Evolutionary conservation across 2,797 vertebrate species (phyloP).

Genomic region (Melanotaenia parkinsoni): DNA sequence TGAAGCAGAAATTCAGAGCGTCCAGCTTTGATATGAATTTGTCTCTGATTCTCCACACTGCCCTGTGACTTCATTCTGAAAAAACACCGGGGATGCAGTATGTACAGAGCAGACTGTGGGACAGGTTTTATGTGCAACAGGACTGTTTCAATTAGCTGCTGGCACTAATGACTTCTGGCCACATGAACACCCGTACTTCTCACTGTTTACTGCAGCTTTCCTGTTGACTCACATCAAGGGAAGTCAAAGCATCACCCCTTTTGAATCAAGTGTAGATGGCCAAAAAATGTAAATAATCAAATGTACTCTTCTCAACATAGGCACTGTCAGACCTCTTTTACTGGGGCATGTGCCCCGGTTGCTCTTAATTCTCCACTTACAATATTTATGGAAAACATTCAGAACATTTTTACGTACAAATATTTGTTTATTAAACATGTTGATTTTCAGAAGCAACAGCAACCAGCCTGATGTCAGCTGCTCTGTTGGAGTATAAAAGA

Average conservation of each 20-base stretch:
- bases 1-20: constrained; percentile 56
- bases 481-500: not conserved
- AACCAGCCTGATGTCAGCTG: not conserved
- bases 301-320: not conserved
- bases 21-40: constrained; percentile 73
- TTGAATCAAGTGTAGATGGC: not conserved
- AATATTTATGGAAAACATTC: too few species aligned
- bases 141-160: constrained; percentile 9
- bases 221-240: not conserved
- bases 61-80: not conserved
- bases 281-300: not conserved
- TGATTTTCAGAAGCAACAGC: not conserved
- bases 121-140: constrained; percentile 3
- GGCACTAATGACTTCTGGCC: constrained; percentile 3
- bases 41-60: constrained; percentile 63
- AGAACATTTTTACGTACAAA: too few species aligned
- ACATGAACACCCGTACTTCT: not conserved
- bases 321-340: too few species aligned
- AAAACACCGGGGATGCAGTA: not conserved
- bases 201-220: not conserved
- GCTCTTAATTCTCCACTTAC: too few species aligned
- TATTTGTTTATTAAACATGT: not conserved
- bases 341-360: too few species aligned
- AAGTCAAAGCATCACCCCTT: not conserved
- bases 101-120: not conserved